phyloP scores from a whole-genome alignment of 1,140 invertebrate genomes.

The Aphis craccivora region DNA sequence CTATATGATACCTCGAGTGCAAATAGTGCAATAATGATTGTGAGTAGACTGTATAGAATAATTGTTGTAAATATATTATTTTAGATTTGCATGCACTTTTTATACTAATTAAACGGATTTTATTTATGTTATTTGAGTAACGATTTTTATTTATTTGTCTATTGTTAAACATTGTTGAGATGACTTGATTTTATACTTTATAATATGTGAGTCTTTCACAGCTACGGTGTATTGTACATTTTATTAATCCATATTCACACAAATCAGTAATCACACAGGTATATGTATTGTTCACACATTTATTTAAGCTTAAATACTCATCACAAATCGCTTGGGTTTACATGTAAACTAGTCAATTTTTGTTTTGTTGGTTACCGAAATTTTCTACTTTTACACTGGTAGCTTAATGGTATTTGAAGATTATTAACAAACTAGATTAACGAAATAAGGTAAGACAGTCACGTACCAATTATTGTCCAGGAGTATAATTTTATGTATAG shows the following conservation, averaged over 20 bases:
- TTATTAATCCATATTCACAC: conserved; percentile 10
- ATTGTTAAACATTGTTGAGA: background rate
- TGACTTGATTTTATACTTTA: background rate
- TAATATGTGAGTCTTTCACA: background rate
- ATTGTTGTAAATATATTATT: conserved; percentile 53
- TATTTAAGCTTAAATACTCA: conserved; percentile 41
- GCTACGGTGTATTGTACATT: conserved; percentile 24
- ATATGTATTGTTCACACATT: background rate
- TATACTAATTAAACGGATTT: conserved; percentile 56
- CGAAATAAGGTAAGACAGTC: conserved; percentile 37
- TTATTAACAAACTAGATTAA: conserved; percentile 44
- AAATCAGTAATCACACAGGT: background rate
- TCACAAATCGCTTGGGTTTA: conserved; percentile 53
- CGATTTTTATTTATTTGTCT: conserved; percentile 40
- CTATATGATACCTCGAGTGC: conserved; percentile 23
- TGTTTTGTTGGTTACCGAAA: conserved; percentile 5
- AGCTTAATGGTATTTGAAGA: conserved; percentile 40
- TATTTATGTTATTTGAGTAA: conserved; percentile 51
- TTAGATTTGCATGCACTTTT: conserved; percentile 53
- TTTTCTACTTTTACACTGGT: conserved; percentile 25
- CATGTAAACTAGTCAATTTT: background rate
- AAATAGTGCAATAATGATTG: conserved; percentile 49
- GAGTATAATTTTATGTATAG: background rate
- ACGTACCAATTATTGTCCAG: background rate
- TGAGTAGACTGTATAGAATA: conserved; percentile 31